These are phyloP conservation scores for Lasioglossum morio DNA, from an alignment of 2,888 invertebrate genomes.

Conservation along the genomic window DNA sequence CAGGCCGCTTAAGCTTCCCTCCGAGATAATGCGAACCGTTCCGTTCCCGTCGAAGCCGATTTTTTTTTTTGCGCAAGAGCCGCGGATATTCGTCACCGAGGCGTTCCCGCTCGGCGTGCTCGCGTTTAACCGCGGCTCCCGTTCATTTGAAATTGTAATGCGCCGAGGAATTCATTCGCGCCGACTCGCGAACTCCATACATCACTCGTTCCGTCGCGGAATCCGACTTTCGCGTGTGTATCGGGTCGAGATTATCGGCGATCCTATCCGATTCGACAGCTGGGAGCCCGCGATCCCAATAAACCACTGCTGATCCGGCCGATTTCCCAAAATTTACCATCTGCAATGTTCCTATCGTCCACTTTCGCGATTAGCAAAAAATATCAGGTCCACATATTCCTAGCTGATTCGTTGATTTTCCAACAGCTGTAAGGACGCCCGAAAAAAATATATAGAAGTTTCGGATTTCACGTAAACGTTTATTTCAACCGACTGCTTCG, in stretches of 20 bases:
- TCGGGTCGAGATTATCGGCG: background rate
- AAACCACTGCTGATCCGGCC: background rate
- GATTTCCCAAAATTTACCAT: background rate
- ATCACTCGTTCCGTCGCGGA: background rate
- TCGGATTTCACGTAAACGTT: no score
- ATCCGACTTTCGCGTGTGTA: background rate
- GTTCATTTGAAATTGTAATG: conserved; percentile 16
- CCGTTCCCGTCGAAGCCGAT: background rate
- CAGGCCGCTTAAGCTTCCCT: background rate
- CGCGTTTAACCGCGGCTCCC: conserved; percentile 1
- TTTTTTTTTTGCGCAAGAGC: background rate
- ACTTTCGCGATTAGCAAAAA: background rate
- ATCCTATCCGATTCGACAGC: background rate
- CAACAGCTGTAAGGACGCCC: no score
- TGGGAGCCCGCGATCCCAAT: background rate
- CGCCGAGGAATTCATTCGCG: conserved; percentile 2
- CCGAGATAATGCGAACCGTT: background rate
- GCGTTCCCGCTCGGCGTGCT: background rate
- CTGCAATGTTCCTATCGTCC: background rate
- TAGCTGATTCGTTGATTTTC: background rate
- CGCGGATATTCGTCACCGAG: conserved; percentile 1
- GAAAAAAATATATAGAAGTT: no score
- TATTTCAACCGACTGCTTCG: no score
- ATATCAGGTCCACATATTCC: background rate
- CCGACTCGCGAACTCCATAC: background rate